Base-by-base conservation (phyloP, 2,113 vertebrate genomes). In the Odontophorus gujanensis region DNA sequence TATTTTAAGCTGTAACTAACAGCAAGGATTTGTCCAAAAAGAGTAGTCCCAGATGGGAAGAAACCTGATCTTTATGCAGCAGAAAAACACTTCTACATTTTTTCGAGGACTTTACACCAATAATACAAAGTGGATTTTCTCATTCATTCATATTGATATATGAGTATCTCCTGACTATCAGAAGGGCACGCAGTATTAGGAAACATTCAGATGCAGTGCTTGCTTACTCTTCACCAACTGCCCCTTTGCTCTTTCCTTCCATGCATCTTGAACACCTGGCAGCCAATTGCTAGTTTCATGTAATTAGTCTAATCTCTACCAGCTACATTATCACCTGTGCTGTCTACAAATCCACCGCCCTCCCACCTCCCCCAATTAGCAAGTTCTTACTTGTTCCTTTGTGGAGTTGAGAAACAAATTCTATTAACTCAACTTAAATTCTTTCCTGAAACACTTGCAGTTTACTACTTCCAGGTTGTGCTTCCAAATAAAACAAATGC, bases 351-450 rank as follows among this genome's bases (percentile, higher is more conserved):
- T 30, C 50, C 66, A 9, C 0, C 0, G 47, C 82, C 68, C 73
- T 93, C 62, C 77, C 67, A 89, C 34, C n/a, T 62, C 55, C 34
- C 4, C 16, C 67, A 92, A 74, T 92, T 93, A 96, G 21, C 74
- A 74, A 69, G 2, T 38, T 85, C 50, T 71, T 68, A 26, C 40
- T 81, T 69, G 77, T 80, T 58, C 38, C 78, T 66, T 73, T 69
- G 8, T 3, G 13, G 59, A 55, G 28, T 7, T 68, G 34, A 63
- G 55, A 92, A 87, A 62, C 42, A 12, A 66, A 66, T 92, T 71
- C 85, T 58, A 4, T 24, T 32, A 6, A 16, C 53, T 40, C 40
- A 38, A 38, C 38, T 40, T 40, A 62, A 93, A 80, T 85, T 66
- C 58, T 24, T 84, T 84, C n/a, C 58, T 69, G 47, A 63, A 88